Conservation (phyloP, 2,797 vertebrate species). For the Myripristis jacobus region DNA sequence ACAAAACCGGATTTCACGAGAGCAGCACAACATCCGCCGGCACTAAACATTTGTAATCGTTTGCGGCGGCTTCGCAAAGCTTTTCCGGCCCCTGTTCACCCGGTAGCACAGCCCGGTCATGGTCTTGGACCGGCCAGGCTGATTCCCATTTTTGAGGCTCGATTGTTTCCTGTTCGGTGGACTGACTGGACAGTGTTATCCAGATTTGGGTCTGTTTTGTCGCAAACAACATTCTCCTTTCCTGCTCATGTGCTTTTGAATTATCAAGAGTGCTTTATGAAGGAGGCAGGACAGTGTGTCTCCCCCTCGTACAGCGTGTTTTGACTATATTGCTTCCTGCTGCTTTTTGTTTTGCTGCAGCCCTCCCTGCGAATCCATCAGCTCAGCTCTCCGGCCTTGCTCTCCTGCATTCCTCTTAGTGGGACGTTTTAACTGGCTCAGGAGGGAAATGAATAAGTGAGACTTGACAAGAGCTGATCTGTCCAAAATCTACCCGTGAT, state of each 20-base stretch:
- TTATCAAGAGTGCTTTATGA: neutral
- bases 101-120: neutral
- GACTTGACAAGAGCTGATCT: slow-evolving; percentile 55
- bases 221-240: neutral
- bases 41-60: slow-evolving; percentile 20
- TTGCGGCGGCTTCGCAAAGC: slow-evolving; percentile 6
- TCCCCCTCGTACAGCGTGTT: slow-evolving; percentile 5
- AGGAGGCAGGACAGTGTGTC: neutral
- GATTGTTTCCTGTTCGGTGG: neutral
- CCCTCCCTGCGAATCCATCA: slow-evolving; percentile 33
- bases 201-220: neutral
- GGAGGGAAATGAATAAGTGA: slow-evolving; percentile 75
- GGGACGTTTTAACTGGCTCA: slow-evolving; percentile 35
- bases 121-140: too few relatives aligned
- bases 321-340: slow-evolving; percentile 16
- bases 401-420: slow-evolving; percentile 62
- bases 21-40: slow-evolving; percentile 1
- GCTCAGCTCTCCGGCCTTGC: slow-evolving; percentile 36
- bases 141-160: neutral
- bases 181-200: slow-evolving; percentile 7
- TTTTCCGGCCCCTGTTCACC: neutral
- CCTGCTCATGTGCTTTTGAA: neutral
- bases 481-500: slow-evolving; percentile 20
- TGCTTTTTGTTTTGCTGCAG: slow-evolving; percentile 50
- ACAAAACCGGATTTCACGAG: neutral